Base-by-base conservation (phyloP, 2,888 invertebrate species). In the Rutpela maculata region DNA sequence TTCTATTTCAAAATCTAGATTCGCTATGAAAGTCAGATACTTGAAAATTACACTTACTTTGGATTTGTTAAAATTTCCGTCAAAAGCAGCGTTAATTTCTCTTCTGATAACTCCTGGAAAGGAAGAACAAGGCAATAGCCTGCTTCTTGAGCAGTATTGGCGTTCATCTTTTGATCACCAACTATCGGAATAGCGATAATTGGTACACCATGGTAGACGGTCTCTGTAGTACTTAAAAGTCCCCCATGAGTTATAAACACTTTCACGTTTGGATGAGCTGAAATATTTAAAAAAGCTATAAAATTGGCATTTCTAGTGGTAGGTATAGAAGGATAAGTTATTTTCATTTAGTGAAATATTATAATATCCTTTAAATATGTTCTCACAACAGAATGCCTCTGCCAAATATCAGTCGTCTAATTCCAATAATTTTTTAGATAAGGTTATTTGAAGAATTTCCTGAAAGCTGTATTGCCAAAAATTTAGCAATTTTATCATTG, bases 11-110 rank as follows among this genome's bases (percentile, higher is more conserved):
- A n/a, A n/a, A n/a, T n/a, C n/a, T n/a, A n/a, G n/a, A n/a, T n/a
- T n/a, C n/a, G n/a, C n/a, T n/a, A n/a, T n/a, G n/a, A n/a, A n/a
- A n/a, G n/a, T n/a, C n/a, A n/a, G n/a, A n/a, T n/a, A n/a, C n/a
- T n/a, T n/a, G n/a, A n/a, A n/a, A n/a, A n/a, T n/a, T n/a, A n/a
- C 4, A 73, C 73, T 60, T 68, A 74, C 70, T 80, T 82, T 65
- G 67, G 68, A 18, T 74, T 74, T 12, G 11, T 50, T 26, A 74
- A 60, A 50, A 74, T 15, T 50, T 74, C 74, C n/a, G 57, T 19
- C 43, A 67, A 26, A 19, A 74, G 26, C n/a, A 67, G 15, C 38
- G 55, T 12, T 10, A 74, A 60, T 12, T 31, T 67, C 43, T 67
- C 74, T 17, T 67, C 43, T 9, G 59, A 60, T 50, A 74, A 50